Base-by-base conservation (phyloP, 2,888 invertebrate genomes). In the Nectonema munidae region DNA sequence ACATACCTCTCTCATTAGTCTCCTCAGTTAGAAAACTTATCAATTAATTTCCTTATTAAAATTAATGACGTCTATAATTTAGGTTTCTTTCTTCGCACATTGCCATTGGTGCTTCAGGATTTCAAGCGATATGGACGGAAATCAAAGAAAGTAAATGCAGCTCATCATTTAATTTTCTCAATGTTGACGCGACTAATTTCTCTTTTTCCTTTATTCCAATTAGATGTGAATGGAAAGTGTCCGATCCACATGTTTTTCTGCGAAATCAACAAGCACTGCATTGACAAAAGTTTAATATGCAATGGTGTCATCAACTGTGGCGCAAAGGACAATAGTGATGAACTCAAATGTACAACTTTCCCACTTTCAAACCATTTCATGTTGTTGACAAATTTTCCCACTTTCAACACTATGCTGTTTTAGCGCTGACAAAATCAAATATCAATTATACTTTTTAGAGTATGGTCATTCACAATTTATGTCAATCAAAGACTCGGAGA, bases 71-170 rank as follows among this genome's bases (percentile, higher is more conserved):
- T 21, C 3, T 32, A 35, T 21, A 43, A 52, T 54, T 11, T 56
- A 81, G 81, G 59, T 83, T 83, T 59, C 71, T 79, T 54, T 73
- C 76, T 52, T 76, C 81, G 43, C 76, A 77, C 56, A 76, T 76
- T 62, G 75, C 81, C 32, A 73, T 77, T 43, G 83, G 83, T 45
- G 75, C 75, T 49, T 68, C 69, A 55, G 86, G 83, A 42, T 86
- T 83, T 61, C 68, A 71, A 51, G 71, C 77, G 35, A 68, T 76
- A 38, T 86, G 83, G 81, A 83, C 83, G 41, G 83, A 86, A 62
- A 69, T 83, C 47, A 53, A 53, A 38, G 65, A 65, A 42, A 56
- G 55, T 45, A 39, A n/a, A 9, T 14, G 11, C n/a, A 25, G 25
- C 25, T 25, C 9, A 25, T 25, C 6, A 25, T 25, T 25, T 25